A percentile compares a stretch with the other conserved stretches of the same genome.
Conservation (phyloP, 2,797 vertebrate genomes). For the Phoeniculus purpureus region DNA sequence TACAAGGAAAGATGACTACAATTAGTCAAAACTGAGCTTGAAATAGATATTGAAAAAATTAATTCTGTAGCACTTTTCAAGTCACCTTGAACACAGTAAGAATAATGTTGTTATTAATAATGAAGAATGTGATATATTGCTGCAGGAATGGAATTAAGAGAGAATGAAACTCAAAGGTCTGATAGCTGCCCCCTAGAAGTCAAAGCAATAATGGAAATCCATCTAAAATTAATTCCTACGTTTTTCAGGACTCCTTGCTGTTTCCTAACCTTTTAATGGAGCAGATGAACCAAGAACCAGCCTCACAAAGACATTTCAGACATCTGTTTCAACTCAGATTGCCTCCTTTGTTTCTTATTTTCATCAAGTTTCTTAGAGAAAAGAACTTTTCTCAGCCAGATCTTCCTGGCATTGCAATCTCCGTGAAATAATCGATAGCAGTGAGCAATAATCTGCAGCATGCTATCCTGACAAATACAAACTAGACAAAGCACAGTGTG, state of each 20-base stretch:
- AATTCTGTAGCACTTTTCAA: not conserved
- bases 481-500: not conserved
- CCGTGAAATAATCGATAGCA: not conserved
- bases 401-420: not conserved
- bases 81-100: not conserved
- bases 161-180: not conserved
- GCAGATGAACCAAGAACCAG: not conserved
- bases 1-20: not conserved
- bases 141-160: not conserved
- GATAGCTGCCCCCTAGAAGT: not conserved
- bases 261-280: constrained; percentile 8
- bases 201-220: constrained; percentile 10
- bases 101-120: constrained; percentile 22
- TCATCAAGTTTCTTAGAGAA: constrained; percentile 5
- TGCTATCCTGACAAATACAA: not conserved
- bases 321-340: constrained; percentile 54
- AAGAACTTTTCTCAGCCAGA: not conserved
- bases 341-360: constrained; percentile 7
- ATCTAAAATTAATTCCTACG: constrained; percentile 9
- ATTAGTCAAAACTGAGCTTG: constrained; percentile 12
- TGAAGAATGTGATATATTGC: not conserved
- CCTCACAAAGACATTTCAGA: constrained; percentile 5
- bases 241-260: constrained; percentile 5
- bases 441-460: not conserved
- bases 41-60: not conserved